Evolutionary conservation across 1,140 invertebrate species (phyloP), one percentile per base, ranked within the genome.

Genomic region (Telenomus remus): DNA sequence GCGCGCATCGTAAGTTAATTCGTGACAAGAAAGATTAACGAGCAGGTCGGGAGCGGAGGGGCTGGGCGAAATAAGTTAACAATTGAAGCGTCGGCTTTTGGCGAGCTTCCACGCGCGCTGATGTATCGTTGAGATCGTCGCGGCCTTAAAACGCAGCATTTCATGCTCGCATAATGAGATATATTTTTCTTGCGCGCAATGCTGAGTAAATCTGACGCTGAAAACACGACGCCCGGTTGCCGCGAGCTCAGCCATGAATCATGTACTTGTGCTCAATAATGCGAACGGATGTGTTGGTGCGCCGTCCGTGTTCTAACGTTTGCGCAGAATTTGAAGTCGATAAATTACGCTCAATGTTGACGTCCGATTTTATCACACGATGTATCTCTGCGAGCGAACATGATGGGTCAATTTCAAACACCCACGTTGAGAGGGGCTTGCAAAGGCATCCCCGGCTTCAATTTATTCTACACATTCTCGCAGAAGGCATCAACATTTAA

Each of bases 251-350:
- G 50, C 27, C 51, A 64, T 48, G 61, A 64, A 64, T 55, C 50
- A 64, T 64, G 34, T 16, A 59, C 64, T 68, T 44, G 47, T 57
- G 64, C 64, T 68, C 64, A 51, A 68, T 59, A 68, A 68, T 56
- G 46, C 47, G 19, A 27, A 27, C 19, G 19, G 19, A 27, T 27
- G 19, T 27, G 19, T 27, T 27, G 19, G 19, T 27, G 19, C 19
- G 19, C 19, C 19, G 19, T 27, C 19, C 19, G 19, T 27, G 19
- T 27, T 27, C 19, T 27, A 51, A 60, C 49, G 65, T 69, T 69
- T 69, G 55, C 49, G 64, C 64, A 68, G 64, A 68, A 60, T 69
- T 69, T 60, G n/a, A 54, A 69, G 55, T 59, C 55, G 42, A 69
- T 69, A 53, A 69, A 69, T 59, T 59, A 54, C 37, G 37, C 54